phyloP scores from a whole-genome alignment of 2,113 vertebrate species.

The Periophthalmus modestus region DNA sequence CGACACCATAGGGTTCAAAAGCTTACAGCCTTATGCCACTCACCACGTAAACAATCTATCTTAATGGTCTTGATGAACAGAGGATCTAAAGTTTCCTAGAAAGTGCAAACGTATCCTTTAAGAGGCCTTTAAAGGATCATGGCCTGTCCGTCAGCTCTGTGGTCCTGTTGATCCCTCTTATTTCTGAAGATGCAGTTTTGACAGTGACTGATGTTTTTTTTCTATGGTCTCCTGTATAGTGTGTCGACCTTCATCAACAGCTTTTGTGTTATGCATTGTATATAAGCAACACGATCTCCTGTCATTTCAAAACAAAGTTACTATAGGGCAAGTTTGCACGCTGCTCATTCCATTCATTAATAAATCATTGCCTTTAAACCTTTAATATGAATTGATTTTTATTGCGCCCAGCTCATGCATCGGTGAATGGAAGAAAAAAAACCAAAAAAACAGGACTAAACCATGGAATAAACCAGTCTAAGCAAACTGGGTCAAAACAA shows the following conservation, averaged over 20 bases:
- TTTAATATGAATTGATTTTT: background rate
- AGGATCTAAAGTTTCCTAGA: slow-evolving; percentile 31
- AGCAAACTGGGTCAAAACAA: background rate
- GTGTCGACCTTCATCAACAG: background rate
- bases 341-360: background rate
- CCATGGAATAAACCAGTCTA: background rate
- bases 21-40: background rate
- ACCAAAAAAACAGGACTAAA: background rate
- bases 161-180: background rate
- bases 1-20: background rate
- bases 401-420: background rate
- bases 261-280: slow-evolving; percentile 1
- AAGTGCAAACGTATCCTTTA: slow-evolving; percentile 22
- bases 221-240: slow-evolving; percentile 3
- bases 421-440: background rate
- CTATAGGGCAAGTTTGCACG: background rate
- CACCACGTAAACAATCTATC: slow-evolving; percentile 19
- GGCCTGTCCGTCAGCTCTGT: background rate
- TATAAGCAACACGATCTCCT: slow-evolving; percentile 17
- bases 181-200: background rate
- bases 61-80: background rate
- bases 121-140: background rate
- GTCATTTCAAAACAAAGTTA: slow-evolving; percentile 8
- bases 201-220: background rate
- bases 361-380: background rate